Evolutionary conservation across 2,797 vertebrate species (phyloP), one percentile per base, ranked within the genome.

Genomic region (Melanotaenia boesemani): DNA sequence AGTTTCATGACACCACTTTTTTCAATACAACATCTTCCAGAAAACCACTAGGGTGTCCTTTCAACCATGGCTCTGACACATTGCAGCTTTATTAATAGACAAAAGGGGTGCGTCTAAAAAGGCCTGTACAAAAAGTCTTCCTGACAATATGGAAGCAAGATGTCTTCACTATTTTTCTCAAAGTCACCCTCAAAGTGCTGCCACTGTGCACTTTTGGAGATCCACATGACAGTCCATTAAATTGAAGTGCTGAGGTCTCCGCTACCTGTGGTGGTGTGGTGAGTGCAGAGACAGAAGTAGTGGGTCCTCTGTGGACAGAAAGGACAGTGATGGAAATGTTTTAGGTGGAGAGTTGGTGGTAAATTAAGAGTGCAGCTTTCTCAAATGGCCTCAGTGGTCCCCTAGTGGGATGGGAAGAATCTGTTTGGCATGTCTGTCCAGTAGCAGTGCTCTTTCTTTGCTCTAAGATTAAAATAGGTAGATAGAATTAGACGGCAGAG

Each of bases 401-500:
- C 72, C 72, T 58, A 62, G 60, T 50, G 61, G 61, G 79, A 62
- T 81, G 22, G 24, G 28, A 70, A 70, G 74, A 88, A 77, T 74
- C 74, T 74, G 76, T 81, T 84, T 86, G 87, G 81, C 82, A 90
- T 90, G 90, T 88, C 70, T 86, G 75, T 88, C 82, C 70, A 56
- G 71, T 74, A 82, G 67, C 72, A 65, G 22, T 34, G 63, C 77
- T 82, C 81, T 70, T 48, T 79, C 70, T 76, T 68, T 56, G 65
- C 80, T 79, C 52, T n/a, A 57, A 80, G 83, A 85, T 70, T 70
- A 63, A 81, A 84, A 85, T 82, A 78, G 71, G 68, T 54, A 82
- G 88, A 83, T 89, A 71, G 86, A 93, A 92, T 90, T 93, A 91
- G 90, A 89, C 3, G 20, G 57, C 65, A 70, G 75, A 80, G 72